Evolutionary conservation across 2,888 invertebrate genomes (phyloP).

Genomic region (Drosophila silvestris): DNA sequence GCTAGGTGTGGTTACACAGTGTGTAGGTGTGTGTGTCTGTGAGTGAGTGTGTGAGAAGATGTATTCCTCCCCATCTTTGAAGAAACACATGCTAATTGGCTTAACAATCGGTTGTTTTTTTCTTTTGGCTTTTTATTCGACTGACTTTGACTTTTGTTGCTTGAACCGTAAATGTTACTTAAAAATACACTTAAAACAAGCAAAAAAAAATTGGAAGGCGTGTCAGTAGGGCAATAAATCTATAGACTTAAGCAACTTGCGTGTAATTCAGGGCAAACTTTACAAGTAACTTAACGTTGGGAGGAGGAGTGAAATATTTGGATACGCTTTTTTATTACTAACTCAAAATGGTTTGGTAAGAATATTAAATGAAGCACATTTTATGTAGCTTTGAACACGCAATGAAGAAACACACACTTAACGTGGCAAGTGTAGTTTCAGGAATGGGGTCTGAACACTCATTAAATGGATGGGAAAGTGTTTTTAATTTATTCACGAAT

Average conservation of each 20-base stretch:
- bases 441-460: background rate
- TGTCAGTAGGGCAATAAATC: slow-evolving; percentile 45
- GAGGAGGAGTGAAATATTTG: background rate
- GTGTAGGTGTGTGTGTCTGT: slow-evolving; percentile 23
- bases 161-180: slow-evolving; percentile 73
- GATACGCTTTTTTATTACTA: background rate
- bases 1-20: slow-evolving; percentile 28
- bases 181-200: slow-evolving; percentile 12
- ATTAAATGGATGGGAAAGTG: background rate
- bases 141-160: slow-evolving; percentile 49
- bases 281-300: slow-evolving; percentile 1
- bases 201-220: slow-evolving; percentile 30
- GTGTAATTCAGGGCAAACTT: slow-evolving; percentile 20
- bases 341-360: slow-evolving; percentile 5
- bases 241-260: slow-evolving; percentile 17
- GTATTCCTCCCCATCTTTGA: slow-evolving; percentile 7
- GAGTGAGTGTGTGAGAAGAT: slow-evolving; percentile 26
- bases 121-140: slow-evolving; percentile 4
- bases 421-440: background rate
- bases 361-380: slow-evolving; percentile 9
- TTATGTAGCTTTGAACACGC: slow-evolving; percentile 10
- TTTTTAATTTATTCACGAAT: background rate
- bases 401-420: background rate
- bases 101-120: slow-evolving; percentile 59
- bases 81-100: slow-evolving; percentile 70